Percentiles rank a stretch among this genome's conserved stretches.
phyloP scores from a whole-genome alignment of 2,888 invertebrate species.

The Cerastis leucographa region DNA sequence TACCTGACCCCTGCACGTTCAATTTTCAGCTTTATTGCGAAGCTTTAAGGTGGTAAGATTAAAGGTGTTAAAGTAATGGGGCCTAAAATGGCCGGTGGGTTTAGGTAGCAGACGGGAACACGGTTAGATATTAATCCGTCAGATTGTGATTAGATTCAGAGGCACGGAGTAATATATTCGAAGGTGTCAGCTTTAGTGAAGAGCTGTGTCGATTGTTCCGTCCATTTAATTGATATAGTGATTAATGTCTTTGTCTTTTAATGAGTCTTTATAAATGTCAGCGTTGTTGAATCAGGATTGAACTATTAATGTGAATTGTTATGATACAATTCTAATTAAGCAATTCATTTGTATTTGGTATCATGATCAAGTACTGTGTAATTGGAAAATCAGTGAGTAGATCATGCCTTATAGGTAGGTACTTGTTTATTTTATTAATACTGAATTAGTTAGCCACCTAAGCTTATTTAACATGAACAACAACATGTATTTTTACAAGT shows the following conservation, averaged over 20 bases:
- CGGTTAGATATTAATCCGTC: conserved; percentile 88
- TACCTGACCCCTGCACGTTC: conserved; percentile 23
- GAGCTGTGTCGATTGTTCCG: conserved; percentile 67
- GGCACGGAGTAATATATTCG: conserved; percentile 89
- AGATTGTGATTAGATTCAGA: conserved; percentile 90
- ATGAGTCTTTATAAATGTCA: conserved; percentile 43
- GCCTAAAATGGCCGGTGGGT: conserved; percentile 81
- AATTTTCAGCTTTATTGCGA: conserved; percentile 61
- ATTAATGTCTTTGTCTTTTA: conserved; percentile 38
- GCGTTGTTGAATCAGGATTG: not conserved
- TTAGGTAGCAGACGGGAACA: conserved; percentile 79
- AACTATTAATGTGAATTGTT: conserved; percentile 6
- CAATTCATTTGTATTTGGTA: not conserved
- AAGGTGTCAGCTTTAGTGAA: conserved; percentile 80
- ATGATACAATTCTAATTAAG: conserved; percentile 3
- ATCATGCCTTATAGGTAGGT: no score
- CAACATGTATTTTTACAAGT: no score
- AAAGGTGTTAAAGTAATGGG: conserved; percentile 70
- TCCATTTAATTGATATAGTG: conserved; percentile 63
- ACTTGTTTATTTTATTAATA: not conserved
- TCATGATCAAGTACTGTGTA: not conserved
- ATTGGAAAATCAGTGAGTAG: not conserved
- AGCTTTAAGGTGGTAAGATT: conserved; percentile 58
- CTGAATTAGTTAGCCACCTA: no score
- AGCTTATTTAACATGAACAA: not conserved